Evolutionary conservation across 2,797 vertebrate genomes (phyloP).

Genomic region (Falco novaeseelandiae): DNA sequence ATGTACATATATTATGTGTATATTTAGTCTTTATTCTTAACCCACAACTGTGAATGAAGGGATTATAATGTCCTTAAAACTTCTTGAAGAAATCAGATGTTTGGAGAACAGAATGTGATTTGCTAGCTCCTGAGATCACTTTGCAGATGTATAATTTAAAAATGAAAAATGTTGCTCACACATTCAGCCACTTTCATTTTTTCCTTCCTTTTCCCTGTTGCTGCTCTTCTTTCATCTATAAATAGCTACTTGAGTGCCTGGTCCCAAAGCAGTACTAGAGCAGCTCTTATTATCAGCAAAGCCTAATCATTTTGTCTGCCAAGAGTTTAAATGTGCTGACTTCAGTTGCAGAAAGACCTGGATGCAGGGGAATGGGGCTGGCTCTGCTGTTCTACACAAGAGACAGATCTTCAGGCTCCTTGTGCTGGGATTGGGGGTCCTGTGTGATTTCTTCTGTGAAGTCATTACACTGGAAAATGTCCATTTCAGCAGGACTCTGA

Average conservation of each 20-base stretch:
- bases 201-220: constrained; percentile 17
- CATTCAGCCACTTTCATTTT: background rate
- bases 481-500: background rate
- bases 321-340: background rate
- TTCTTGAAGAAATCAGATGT: background rate
- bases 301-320: background rate
- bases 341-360: background rate
- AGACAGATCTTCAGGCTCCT: background rate
- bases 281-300: constrained; percentile 13
- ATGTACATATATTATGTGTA: background rate
- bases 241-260: background rate
- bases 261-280: constrained; percentile 29
- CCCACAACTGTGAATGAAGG: background rate
- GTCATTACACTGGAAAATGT: background rate
- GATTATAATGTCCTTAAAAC: background rate
- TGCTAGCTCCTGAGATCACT: background rate
- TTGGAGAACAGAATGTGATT: background rate
- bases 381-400: background rate
- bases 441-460: background rate
- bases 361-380: background rate
- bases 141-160: constrained; percentile 31
- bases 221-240: constrained; percentile 36
- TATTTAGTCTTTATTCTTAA: background rate
- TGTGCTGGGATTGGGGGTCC: background rate
- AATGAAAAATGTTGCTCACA: constrained; percentile 5